Evolutionary conservation across 2,888 invertebrate genomes (phyloP).

Genomic region (Poecilus cupreus): DNA sequence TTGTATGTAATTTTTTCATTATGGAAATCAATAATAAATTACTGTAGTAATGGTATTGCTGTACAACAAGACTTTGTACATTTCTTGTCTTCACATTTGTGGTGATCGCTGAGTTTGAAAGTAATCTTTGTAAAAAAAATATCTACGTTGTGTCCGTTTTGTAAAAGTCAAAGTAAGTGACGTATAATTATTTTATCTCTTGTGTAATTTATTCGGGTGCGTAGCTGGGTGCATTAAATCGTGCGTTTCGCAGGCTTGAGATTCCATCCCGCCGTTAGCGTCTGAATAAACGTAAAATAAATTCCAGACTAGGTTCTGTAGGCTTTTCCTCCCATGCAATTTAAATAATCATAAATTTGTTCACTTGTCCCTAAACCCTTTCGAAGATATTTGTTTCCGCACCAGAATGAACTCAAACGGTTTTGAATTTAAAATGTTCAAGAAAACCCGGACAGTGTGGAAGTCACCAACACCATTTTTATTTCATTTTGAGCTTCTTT

Average conservation of each 20-base stretch:
- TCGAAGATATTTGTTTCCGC: constrained; percentile 30
- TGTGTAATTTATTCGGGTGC: background rate
- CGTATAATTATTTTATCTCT: background rate
- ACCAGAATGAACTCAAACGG: constrained; percentile 8
- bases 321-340: constrained; percentile 23
- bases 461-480: background rate
- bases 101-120: no score
- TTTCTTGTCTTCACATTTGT: no score
- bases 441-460: no score
- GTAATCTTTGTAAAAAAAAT: no score
- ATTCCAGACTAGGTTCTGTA: constrained; percentile 7
- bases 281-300: constrained; percentile 33
- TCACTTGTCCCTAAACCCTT: constrained; percentile 34
- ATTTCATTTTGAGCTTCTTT: no score
- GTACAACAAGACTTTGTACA: no score
- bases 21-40: no score
- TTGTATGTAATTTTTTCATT: no score
- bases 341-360: constrained; percentile 34
- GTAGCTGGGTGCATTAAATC: constrained; percentile 13
- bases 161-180: background rate
- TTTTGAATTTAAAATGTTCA: constrained; percentile 16
- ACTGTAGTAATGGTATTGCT: no score
- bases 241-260: background rate
- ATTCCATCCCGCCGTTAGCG: constrained; percentile 4
- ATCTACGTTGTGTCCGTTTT: no score